Conservation (phyloP, 1,140 invertebrate species). For the Sesamia nonagrioides region DNA sequence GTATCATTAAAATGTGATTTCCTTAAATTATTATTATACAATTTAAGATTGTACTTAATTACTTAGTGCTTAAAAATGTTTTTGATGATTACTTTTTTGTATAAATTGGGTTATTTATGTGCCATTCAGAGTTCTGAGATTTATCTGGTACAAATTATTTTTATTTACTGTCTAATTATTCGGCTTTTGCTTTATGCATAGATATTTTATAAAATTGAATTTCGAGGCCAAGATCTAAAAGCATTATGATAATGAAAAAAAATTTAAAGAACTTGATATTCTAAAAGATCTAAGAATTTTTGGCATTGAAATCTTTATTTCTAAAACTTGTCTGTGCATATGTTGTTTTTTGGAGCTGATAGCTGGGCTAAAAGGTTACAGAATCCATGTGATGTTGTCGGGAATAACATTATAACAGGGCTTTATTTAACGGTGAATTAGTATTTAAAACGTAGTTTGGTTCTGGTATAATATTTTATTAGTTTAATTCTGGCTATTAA, state of each 20-base stretch:
- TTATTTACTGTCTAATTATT: conserved; percentile 1
- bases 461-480: neutral
- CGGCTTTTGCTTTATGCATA: neutral
- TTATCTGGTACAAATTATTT: conserved; percentile 27
- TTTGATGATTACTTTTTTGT: neutral
- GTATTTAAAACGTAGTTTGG: neutral
- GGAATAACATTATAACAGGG: too few species aligned
- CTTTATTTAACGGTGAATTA: too few species aligned
- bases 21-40: neutral
- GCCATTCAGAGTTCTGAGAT: conserved; percentile 25
- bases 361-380: neutral
- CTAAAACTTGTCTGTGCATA: neutral
- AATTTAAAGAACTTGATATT: neutral
- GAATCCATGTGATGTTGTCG: too few species aligned
- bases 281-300: neutral
- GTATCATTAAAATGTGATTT: conserved; percentile 1
- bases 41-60: conserved; percentile 27
- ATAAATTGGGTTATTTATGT: conserved; percentile 22
- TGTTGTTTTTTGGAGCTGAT: neutral
- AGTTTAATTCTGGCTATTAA: neutral
- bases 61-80: neutral
- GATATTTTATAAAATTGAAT: neutral
- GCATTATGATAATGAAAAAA: too few species aligned
- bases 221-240: neutral
- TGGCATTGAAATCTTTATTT: conserved; percentile 1